Evolutionary conservation across 2,797 vertebrate species (phyloP).

Genomic region (Rhodeus uyekii): DNA sequence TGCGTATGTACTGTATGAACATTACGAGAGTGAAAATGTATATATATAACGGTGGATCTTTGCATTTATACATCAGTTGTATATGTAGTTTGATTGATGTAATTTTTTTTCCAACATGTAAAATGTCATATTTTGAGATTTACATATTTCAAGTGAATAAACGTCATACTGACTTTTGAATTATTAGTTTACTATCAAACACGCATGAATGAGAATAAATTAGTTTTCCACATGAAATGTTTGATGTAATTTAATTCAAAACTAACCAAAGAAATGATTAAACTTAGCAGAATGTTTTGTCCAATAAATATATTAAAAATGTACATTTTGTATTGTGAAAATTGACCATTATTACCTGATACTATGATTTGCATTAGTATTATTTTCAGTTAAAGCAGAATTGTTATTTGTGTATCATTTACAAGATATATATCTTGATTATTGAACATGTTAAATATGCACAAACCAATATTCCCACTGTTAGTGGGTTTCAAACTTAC

Average conservation of each 20-base stretch:
- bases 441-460: not conserved
- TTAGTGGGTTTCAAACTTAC: conserved; percentile 35
- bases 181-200: not conserved
- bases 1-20: not conserved
- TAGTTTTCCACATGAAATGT: not conserved
- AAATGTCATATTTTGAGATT: not conserved
- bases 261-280: not conserved
- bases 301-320: not conserved
- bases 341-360: not conserved
- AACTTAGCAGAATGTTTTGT: not conserved
- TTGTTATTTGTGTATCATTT: not conserved
- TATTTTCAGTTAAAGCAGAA: not conserved
- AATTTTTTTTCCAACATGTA: not conserved
- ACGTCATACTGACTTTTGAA: not conserved
- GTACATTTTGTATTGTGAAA: not conserved
- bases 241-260: not conserved
- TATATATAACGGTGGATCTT: not conserved
- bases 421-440: not conserved
- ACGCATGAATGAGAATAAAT: not conserved
- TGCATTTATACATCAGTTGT: conserved; percentile 1
- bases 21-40: not conserved
- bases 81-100: not conserved
- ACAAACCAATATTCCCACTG: not conserved
- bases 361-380: not conserved
- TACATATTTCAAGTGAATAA: not conserved